phyloP scores from a whole-genome alignment of 37 sponge, comb jelly and placozoan species.

The Hexactinellida sp. region DNA sequence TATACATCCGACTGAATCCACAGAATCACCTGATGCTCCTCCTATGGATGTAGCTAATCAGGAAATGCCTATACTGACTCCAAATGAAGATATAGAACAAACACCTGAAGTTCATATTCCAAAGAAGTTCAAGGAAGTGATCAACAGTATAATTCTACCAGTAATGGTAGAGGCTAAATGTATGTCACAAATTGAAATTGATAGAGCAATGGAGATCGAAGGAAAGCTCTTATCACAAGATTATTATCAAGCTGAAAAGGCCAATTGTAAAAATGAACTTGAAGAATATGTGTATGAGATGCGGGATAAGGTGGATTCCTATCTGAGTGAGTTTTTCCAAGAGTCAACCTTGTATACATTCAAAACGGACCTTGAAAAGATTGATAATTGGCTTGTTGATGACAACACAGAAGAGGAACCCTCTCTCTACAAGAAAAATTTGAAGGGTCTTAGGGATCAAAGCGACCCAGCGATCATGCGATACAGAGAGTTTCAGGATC shows the following conservation, averaged over 20 bases:
- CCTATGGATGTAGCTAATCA: neutral
- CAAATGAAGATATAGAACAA: neutral
- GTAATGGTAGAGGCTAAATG: slow-evolving; percentile 29
- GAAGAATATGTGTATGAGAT: slow-evolving; percentile 97
- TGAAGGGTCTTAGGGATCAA: slow-evolving; percentile 28
- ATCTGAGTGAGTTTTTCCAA: neutral
- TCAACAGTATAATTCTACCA: slow-evolving; percentile 42
- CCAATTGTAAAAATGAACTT: slow-evolving; percentile 73
- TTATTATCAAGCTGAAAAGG: slow-evolving; percentile 50
- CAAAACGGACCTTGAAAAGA: slow-evolving; percentile 28
- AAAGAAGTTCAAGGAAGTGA: slow-evolving; percentile 50
- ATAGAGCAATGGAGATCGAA: slow-evolving; percentile 46
- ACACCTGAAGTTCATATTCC: slow-evolving; percentile 28
- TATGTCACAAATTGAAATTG: slow-evolving; percentile 32
- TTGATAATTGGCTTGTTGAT: slow-evolving; percentile 96
- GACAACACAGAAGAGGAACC: slow-evolving; percentile 93
- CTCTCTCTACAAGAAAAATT: slow-evolving; percentile 26
- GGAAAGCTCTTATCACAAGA: slow-evolving; percentile 54
- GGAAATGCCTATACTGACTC: neutral
- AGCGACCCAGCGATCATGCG: slow-evolving; percentile 56
- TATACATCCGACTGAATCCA: neutral
- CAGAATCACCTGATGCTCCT: neutral
- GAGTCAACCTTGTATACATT: slow-evolving; percentile 31
- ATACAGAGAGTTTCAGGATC: slow-evolving; percentile 35
- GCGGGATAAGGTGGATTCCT: slow-evolving; percentile 55